These are phyloP conservation scores for Aramus guarauna DNA, from an alignment of 2,113 vertebrate genomes.

Conservation along the genomic window DNA sequence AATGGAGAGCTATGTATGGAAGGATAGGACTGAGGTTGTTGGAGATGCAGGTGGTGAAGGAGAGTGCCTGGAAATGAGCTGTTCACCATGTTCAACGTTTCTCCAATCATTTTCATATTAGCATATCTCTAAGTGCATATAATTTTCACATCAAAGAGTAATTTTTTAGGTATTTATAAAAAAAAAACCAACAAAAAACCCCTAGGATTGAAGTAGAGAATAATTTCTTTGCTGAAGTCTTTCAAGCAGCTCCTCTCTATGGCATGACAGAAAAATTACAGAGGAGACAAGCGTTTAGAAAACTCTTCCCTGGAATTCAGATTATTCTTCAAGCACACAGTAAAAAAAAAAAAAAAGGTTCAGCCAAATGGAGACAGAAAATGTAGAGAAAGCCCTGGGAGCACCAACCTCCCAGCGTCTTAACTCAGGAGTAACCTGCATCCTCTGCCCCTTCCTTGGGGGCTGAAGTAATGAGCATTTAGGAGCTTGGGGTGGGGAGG, in stretches of 20 bases:
- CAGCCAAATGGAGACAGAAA: not conserved
- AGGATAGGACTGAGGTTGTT: not conserved
- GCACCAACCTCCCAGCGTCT: fast-evolving
- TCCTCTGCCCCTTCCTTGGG: not conserved
- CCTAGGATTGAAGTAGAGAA: constrained; percentile 63
- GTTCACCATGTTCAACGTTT: constrained; percentile 7
- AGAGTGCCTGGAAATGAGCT: constrained; percentile 14
- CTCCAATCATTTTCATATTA: constrained; percentile 70
- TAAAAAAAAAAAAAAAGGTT: not conserved
- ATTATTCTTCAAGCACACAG: constrained; percentile 29
- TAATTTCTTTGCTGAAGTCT: constrained; percentile 70
- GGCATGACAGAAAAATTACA: constrained; percentile 75
- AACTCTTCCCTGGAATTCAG: constrained; percentile 54
- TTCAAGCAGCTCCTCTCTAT: constrained; percentile 67
- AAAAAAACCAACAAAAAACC: not conserved
- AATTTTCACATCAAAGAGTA: constrained; percentile 79
- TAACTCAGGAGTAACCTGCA: not conserved
- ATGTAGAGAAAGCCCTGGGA: not conserved
- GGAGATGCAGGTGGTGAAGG: constrained; percentile 23
- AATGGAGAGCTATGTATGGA: not conserved
- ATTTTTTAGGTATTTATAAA: constrained; percentile 47
- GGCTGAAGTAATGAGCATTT: not conserved
- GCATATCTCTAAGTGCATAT: constrained; percentile 75
- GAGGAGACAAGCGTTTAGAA: constrained; percentile 65
- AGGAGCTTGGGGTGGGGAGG: not conserved